Evolutionary conservation across 2,888 invertebrate species (phyloP).

Genomic region (Ochropleura plecta): DNA sequence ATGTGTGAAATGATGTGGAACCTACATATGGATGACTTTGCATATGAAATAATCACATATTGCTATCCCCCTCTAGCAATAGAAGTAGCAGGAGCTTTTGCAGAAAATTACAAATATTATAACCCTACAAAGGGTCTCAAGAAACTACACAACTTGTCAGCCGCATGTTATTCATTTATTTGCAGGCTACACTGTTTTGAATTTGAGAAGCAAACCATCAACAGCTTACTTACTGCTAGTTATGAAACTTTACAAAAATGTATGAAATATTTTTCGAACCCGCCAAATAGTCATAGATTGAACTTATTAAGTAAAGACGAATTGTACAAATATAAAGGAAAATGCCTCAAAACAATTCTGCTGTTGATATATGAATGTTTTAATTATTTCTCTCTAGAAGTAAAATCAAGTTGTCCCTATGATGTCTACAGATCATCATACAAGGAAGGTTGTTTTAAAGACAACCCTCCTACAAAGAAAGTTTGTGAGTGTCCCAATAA

Average conservation of each 20-base stretch:
- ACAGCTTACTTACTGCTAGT: conserved; percentile 64
- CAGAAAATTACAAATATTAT: conserved; percentile 81
- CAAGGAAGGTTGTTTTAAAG: conserved; percentile 68
- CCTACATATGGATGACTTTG: conserved; percentile 79
- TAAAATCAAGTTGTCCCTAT: conserved; percentile 67
- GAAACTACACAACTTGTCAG: conserved; percentile 74
- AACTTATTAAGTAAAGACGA: conserved; percentile 75
- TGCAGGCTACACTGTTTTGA: conserved; percentile 79
- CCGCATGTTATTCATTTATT: conserved; percentile 78
- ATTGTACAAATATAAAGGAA: conserved; percentile 79
- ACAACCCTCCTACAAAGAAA: conserved; percentile 61
- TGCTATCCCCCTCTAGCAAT: conserved; percentile 78
- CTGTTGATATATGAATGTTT: conserved; percentile 73
- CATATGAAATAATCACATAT: conserved; percentile 80
- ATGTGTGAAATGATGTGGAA: conserved; percentile 85
- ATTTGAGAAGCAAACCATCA: conserved; percentile 64
- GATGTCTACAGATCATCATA: conserved; percentile 78
- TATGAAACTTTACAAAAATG: conserved; percentile 77
- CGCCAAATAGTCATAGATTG: conserved; percentile 79
- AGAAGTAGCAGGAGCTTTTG: conserved; percentile 78
- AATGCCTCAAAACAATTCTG: conserved; percentile 75
- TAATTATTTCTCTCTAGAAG: conserved; percentile 72
- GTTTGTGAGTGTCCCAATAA: conserved; percentile 72
- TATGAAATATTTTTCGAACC: conserved; percentile 78
- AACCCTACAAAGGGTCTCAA: conserved; percentile 76